Conservation (phyloP, 2,113 vertebrate genomes). For the Chionis minor region DNA sequence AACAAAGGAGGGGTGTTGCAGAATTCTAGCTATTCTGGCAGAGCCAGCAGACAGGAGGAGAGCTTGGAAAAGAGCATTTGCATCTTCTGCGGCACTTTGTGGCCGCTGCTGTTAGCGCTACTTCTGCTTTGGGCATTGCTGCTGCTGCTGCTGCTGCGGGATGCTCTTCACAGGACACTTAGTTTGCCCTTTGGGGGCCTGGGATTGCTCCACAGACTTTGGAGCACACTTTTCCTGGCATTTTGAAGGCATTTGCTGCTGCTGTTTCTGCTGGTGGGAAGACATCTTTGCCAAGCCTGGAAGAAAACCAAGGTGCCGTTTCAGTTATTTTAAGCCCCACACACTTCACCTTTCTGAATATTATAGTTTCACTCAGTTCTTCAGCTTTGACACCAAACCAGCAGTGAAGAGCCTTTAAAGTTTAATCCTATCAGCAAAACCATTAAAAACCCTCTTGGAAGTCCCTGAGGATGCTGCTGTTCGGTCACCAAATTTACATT, state of each 20-base stretch:
- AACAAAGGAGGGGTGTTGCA: neutral
- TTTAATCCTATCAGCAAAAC: neutral
- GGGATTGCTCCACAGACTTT: neutral
- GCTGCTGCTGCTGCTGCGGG: constrained; percentile 6
- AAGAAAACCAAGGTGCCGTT: neutral
- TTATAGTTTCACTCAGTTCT: neutral
- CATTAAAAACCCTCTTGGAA: neutral
- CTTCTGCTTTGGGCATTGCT: constrained; percentile 35
- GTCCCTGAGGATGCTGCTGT: neutral
- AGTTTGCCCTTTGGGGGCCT: neutral
- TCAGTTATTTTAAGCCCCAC: neutral
- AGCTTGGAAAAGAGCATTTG: neutral
- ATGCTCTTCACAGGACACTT: neutral
- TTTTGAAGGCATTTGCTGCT: constrained; percentile 11
- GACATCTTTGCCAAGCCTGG: constrained; percentile 30
- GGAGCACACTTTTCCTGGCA: constrained; percentile 30
- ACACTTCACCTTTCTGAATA: neutral
- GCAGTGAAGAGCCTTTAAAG: neutral
- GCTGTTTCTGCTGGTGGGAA: constrained; percentile 59
- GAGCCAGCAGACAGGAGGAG: neutral
- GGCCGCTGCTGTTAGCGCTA: neutral
- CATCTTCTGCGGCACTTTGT: neutral
- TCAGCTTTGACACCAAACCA: neutral
- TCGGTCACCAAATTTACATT: too few relatives aligned
- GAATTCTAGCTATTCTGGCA: neutral